Evolutionary conservation across 2,888 invertebrate genomes (phyloP).

Genomic region (Agrotis puta): DNA sequence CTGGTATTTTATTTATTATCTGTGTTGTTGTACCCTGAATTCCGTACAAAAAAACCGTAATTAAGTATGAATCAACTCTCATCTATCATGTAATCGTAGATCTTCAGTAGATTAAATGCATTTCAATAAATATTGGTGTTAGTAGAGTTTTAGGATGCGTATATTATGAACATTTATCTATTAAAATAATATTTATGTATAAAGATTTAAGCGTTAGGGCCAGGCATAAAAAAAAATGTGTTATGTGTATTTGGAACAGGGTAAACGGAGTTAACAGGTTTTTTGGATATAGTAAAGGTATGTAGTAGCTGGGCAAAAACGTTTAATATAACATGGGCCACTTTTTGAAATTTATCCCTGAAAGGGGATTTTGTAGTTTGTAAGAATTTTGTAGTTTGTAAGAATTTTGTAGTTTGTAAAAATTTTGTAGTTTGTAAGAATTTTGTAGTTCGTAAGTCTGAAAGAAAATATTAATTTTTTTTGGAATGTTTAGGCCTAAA

Average conservation of each 20-base stretch:
- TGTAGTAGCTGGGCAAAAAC: background rate
- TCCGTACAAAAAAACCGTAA: background rate
- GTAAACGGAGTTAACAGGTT: too few species aligned
- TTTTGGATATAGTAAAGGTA: too few species aligned
- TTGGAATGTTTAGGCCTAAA: background rate
- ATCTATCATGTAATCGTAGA: background rate
- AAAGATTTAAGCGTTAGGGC: too few species aligned
- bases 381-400: background rate
- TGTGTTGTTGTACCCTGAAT: background rate
- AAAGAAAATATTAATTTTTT: background rate
- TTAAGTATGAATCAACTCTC: background rate
- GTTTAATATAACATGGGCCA: conserved; percentile 11
- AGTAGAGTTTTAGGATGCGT: too few species aligned
- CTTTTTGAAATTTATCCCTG: background rate
- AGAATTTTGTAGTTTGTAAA: background rate
- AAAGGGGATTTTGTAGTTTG: background rate
- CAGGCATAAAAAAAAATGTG: too few species aligned
- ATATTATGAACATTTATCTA: too few species aligned
- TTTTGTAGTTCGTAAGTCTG: too few species aligned
- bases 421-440: background rate
- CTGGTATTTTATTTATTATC: background rate
- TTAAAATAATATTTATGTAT: too few species aligned
- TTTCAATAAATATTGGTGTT: background rate
- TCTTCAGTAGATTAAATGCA: background rate
- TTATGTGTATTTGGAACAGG: too few species aligned